Evolutionary conservation across 92 coral and sea anemone species (phyloP), one percentile per base, ranked within the genome.

Genomic region (Hydrozoanthus gracilis): DNA sequence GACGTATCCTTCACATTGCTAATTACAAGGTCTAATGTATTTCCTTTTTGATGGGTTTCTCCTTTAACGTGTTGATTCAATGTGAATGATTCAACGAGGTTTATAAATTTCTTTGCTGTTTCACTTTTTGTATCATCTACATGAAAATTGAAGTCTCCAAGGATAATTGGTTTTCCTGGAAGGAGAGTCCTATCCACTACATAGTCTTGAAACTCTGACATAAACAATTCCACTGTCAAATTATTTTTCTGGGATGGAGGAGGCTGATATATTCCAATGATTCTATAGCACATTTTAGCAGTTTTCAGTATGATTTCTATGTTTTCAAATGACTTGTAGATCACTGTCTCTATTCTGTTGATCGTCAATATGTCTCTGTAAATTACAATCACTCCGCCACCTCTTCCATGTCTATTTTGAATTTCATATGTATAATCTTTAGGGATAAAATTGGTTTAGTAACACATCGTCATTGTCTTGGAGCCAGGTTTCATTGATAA

Each of bases 191-290:
- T 66, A 66, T 66, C 71, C 35, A 66, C 7, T 15, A 66, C 71
- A 66, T 4, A 66, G 71, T 66, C 71, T 66, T 66, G 71, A 66
- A 66, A 66, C 71, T 66, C 71, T 15, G 71, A 4, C 71, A 66
- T 66, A 15, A 66, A 66, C 71, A 66, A 2, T 3, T 66, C 35
- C 71, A 66, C 71, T 4, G 71, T 66, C 7, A 66, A 15, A 15
- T 66, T 66, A 39, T 66, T 66, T 66, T 66, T 66, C 71, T 66
- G 6, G 71, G 71, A 66, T 66, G 71, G 71, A 15, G 20, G 71
- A 66, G 71, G 71, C 6, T 39, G 71, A 15, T 66, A 66, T 15
- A 66, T 15, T 4, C 71, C 71, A 66, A 66, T 66, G 35, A 66
- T 4, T 66, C 71, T 66, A 66, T 66, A 66, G 35, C 71, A 66